Evolutionary conservation across 1,140 invertebrate genomes (phyloP).

Genomic region (Brachionus angularis): DNA sequence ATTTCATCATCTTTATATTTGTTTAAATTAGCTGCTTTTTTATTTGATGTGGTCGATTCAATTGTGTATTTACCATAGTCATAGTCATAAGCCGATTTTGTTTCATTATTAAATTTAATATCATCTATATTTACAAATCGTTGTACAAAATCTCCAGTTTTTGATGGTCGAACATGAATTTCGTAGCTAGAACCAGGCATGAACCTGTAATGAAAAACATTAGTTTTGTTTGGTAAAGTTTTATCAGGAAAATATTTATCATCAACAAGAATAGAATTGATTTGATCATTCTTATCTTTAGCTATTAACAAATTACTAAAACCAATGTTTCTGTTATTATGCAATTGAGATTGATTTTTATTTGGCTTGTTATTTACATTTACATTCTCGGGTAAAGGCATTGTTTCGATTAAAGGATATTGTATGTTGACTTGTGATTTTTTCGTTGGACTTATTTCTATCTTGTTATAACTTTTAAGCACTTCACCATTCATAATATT

Average conservation of each 20-base stretch:
- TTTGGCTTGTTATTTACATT: no score
- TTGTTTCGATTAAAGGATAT: neutral
- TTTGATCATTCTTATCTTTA: no score
- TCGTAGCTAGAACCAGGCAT: neutral
- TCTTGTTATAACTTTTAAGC: conserved; percentile 19
- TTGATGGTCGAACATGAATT: neutral
- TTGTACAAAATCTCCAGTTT: neutral
- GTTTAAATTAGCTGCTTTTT: no score
- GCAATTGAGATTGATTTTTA: no score
- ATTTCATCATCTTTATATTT: no score
- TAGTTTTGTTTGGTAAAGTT: neutral
- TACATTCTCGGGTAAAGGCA: conserved; percentile 11
- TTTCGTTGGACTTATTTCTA: neutral
- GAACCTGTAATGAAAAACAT: neutral
- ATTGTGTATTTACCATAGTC: neutral
- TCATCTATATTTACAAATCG: conserved; percentile 14
- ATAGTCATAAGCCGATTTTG: neutral
- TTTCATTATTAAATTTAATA: neutral
- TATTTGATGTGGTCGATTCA: no score
- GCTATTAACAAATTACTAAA: no score
- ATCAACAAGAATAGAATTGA: no score
- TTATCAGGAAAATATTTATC: neutral
- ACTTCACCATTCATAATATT: conserved; percentile 30
- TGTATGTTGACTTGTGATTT: no score
- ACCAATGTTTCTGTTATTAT: no score